Base-by-base conservation (phyloP, 2,797 vertebrate genomes). In the Nasua narica region DNA sequence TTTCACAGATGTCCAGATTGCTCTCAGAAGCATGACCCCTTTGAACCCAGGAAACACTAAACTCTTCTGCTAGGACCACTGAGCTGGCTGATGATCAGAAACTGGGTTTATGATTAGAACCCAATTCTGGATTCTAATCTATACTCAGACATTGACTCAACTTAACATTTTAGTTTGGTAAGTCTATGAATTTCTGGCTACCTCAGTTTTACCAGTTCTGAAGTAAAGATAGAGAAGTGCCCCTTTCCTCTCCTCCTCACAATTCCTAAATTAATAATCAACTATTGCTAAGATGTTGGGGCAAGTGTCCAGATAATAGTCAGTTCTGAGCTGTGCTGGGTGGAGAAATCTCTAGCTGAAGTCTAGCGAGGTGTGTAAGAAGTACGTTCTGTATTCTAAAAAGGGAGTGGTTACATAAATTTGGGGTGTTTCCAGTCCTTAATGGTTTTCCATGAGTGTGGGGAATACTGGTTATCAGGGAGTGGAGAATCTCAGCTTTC, bases 381-480 rank as follows among this genome's bases (percentile, higher is more conserved):
- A 82, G 54, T n/a, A 13, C 50, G 89, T 16, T 87, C 77, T 81
- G 11, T 70, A 40, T 48, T 92, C 70, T 70, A 27, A 78, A 60
- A 88, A 85, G n/a, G 13, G 7, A 40, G 2, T 43, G 50, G 29
- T 43, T 78, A 35, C 29, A 40, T 40, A 86, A 27, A 50, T 67
- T 52, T 58, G 65, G 62, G 62, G 60, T 1, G 70, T 70, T 82
- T 76, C 58, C 6, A 88, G 43, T 81, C n/a, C 15, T 40, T 74
- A 32, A 60, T 35, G 40, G 77, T 62, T 97, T 91, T 65, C 83
- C 29, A n/a, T 58, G 52, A 92, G 37, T 87, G 92, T 95, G 46
- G 69, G 29, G 12, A 91, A 58, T 40, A 40, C 46, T 89, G 15
- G 65, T 74, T 69, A 79, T 69, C n/a, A 56, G 35, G 11, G 12